Percentiles rank a stretch among this genome's conserved stretches.
Evolutionary conservation across 1,140 invertebrate species (phyloP).

Genomic region (Diploscapter pachys): DNA sequence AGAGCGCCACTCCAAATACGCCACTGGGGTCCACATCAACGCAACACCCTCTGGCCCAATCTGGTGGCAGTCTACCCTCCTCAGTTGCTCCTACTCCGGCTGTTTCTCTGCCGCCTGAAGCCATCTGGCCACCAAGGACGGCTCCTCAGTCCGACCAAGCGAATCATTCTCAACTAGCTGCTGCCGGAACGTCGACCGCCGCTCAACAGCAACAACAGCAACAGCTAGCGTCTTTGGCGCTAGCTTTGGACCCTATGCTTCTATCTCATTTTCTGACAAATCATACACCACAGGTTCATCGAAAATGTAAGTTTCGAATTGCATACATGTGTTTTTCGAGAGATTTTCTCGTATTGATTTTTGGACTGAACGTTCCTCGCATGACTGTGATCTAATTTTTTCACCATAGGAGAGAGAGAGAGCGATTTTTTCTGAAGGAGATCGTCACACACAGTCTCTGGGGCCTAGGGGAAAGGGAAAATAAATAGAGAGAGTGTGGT

Average conservation of each 20-base stretch:
- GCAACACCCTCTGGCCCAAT: too few relatives aligned
- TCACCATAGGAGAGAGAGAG: background rate
- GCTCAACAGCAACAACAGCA: background rate
- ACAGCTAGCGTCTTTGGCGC: conserved; percentile 20
- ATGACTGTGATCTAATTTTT: background rate
- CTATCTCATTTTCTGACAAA: conserved; percentile 30
- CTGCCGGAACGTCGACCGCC: background rate
- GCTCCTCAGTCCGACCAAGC: conserved; percentile 4
- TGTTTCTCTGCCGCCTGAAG: conserved; percentile 1
- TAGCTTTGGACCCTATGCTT: conserved; percentile 25
- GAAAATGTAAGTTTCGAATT: conserved; percentile 13
- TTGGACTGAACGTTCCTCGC: too few relatives aligned
- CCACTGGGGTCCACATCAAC: too few relatives aligned
- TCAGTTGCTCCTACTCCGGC: background rate
- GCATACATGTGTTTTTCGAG: background rate
- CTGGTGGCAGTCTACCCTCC: too few relatives aligned
- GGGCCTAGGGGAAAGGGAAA: background rate
- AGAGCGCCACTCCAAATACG: too few relatives aligned
- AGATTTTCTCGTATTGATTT: background rate
- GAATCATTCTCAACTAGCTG: conserved; percentile 15
- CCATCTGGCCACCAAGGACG: conserved; percentile 24
- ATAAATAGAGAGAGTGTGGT: background rate
- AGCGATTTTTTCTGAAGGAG: background rate
- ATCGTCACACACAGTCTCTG: background rate
- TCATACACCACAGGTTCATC: conserved; percentile 17